Conservation (phyloP, 1,140 invertebrate genomes). For the Lordiphosa clarofinis region DNA sequence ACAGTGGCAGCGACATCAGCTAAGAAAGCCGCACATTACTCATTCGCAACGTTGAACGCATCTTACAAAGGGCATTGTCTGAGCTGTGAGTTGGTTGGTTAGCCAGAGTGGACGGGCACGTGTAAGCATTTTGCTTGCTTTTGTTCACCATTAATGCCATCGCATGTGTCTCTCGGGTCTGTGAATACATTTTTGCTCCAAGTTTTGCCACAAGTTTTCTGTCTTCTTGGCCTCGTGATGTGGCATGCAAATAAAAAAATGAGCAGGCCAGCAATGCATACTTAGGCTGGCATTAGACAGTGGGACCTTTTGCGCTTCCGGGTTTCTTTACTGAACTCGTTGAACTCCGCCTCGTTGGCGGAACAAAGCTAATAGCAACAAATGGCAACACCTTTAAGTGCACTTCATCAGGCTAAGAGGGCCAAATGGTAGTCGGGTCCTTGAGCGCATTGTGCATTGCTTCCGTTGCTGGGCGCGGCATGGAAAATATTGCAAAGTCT, state of each 20-base stretch:
- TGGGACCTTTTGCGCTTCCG: slow-evolving; percentile 31
- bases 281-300: slow-evolving; percentile 38
- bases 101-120: slow-evolving; percentile 35
- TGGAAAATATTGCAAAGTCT: slow-evolving; percentile 6
- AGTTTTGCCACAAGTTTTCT: slow-evolving; percentile 16
- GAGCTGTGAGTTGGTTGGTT: slow-evolving; percentile 27
- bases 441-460: slow-evolving; percentile 57
- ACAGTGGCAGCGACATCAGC: slow-evolving; percentile 23
- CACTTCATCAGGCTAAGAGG: slow-evolving; percentile 46
- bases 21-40: slow-evolving; percentile 68
- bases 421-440: slow-evolving; percentile 21
- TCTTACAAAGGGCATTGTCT: slow-evolving; percentile 29
- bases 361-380: slow-evolving; percentile 36
- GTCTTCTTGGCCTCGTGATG: slow-evolving; percentile 29
- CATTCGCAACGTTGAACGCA: slow-evolving; percentile 55
- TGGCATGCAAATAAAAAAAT: slow-evolving; percentile 28
- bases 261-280: slow-evolving; percentile 8
- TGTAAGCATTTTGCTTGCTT: slow-evolving; percentile 60
- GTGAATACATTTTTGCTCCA: slow-evolving; percentile 14
- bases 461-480: slow-evolving; percentile 38
- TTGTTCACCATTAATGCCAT: slow-evolving; percentile 60
- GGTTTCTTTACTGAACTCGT: slow-evolving; percentile 33
- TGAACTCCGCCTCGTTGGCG: slow-evolving; percentile 21
- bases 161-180: slow-evolving; percentile 47
- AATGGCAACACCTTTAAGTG: slow-evolving; percentile 55